phyloP scores from a whole-genome alignment of 2,113 vertebrate genomes.

The Sander lucioperca region DNA sequence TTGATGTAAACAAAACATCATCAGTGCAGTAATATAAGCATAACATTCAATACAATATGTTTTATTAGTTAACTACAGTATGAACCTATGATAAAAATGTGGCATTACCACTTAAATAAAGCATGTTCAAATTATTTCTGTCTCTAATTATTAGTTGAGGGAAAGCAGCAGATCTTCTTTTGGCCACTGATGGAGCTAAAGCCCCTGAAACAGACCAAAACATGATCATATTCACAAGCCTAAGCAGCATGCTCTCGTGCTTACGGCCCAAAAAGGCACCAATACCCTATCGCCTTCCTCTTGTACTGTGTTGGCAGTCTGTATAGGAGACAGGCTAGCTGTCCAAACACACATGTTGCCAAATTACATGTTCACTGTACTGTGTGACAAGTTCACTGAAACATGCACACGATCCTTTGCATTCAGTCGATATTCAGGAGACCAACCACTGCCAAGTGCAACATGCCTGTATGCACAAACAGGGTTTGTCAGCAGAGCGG shows the following conservation, averaged over 20 bases:
- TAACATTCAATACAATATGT: not conserved
- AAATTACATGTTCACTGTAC: constrained; percentile 32
- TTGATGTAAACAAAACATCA: too few relatives aligned
- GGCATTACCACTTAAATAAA: not conserved
- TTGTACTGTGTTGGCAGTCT: constrained; percentile 6
- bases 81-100: not conserved
- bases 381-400: constrained; percentile 56
- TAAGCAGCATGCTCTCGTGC: constrained; percentile 14
- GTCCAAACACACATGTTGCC: constrained; percentile 45
- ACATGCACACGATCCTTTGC: constrained; percentile 52
- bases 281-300: not conserved
- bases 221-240: not conserved
- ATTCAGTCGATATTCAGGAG: constrained; percentile 57
- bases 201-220: constrained; percentile 23
- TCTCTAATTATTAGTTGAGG: not conserved
- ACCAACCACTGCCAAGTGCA: constrained; percentile 54
- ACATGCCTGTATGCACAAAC: constrained; percentile 63
- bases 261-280: constrained; percentile 18
- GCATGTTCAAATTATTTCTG: not conserved
- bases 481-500: constrained; percentile 58
- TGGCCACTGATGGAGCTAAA: constrained; percentile 47
- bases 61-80: not conserved
- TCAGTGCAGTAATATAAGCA: too few relatives aligned
- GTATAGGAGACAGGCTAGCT: constrained; percentile 7
- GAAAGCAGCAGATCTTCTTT: not conserved